Evolutionary conservation across 1,140 invertebrate species (phyloP).

Genomic region (Apis mellifera): Amel_HAv3.1 CM009938.2:2589501-2590000

Average conservation of each 20-base stretch:
- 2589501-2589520: background rate
- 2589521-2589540: background rate
- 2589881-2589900: background rate
- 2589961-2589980: background rate
- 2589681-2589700: background rate
- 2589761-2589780: background rate
- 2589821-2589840: constrained; percentile 2
- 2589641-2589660: background rate
- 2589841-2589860: background rate
- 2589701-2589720: background rate
- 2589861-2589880: background rate
- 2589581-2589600: background rate
- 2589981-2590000: constrained; percentile 35
- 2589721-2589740: background rate
- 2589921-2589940: background rate
- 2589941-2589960: background rate
- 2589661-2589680: background rate
- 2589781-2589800: background rate
- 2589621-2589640: background rate
- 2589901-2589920: too few relatives aligned
- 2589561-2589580: background rate
- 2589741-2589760: background rate
- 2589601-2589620: background rate
- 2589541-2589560: background rate
- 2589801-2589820: background rate